These are phyloP conservation scores for Euwallacea fornicatus DNA, from an alignment of 1,140 invertebrate genomes.

Conservation along the genomic window DNA sequence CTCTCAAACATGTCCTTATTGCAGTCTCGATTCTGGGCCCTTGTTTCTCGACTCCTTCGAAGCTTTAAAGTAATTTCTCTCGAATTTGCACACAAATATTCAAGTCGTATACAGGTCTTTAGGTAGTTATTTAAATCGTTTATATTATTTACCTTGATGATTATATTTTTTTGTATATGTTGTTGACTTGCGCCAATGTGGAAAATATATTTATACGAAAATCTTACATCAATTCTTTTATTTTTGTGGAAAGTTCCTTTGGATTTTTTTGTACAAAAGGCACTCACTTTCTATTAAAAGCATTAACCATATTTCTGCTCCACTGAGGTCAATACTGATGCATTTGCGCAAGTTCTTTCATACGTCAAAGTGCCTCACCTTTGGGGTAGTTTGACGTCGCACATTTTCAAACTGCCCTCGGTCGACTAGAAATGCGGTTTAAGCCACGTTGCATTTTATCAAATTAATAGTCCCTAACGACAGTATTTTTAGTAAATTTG, in stretches of 20 bases:
- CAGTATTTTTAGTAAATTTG: slow-evolving; percentile 35
- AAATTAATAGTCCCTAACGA: slow-evolving; percentile 39
- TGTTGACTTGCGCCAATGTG: slow-evolving; percentile 55
- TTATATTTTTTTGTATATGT: slow-evolving; percentile 52
- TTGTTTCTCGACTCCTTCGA: too few relatives aligned
- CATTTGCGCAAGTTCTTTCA: too few relatives aligned
- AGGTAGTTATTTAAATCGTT: slow-evolving; percentile 39
- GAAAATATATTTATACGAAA: slow-evolving; percentile 55
- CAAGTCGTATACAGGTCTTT: slow-evolving; percentile 10
- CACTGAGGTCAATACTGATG: background rate
- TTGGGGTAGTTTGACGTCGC: too few relatives aligned
- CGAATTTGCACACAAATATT: slow-evolving; percentile 9
- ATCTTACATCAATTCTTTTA: slow-evolving; percentile 38
- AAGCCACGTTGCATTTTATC: background rate
- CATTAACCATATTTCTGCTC: background rate
- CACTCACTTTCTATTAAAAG: slow-evolving; percentile 18
- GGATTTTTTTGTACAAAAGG: slow-evolving; percentile 9
- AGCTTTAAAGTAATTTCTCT: too few relatives aligned
- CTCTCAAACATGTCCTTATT: too few relatives aligned
- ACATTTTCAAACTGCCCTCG: too few relatives aligned
- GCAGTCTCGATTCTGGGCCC: too few relatives aligned
- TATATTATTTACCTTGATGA: slow-evolving; percentile 45
- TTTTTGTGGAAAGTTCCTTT: slow-evolving; percentile 20
- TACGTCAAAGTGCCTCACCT: too few relatives aligned
- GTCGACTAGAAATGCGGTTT: too few relatives aligned